phyloP scores from a whole-genome alignment of 2,113 vertebrate genomes.

The Eubucco bourcierii region DNA sequence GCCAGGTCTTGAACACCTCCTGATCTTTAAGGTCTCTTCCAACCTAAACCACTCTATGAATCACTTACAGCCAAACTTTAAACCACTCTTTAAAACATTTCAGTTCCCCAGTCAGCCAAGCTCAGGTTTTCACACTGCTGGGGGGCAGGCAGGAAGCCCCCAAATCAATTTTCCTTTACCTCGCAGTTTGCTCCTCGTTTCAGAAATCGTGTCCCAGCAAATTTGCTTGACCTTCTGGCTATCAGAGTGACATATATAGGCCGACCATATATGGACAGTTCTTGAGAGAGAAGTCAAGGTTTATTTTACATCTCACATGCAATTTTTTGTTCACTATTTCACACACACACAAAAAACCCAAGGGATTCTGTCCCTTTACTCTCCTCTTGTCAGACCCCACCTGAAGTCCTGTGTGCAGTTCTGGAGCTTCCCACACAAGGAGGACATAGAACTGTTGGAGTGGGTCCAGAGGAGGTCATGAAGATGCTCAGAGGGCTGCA shows the following conservation, averaged over 20 bases:
- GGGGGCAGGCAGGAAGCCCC: background rate
- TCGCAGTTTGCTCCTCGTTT: conserved; percentile 96
- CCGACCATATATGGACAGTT: conserved; percentile 93
- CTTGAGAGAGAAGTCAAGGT: conserved; percentile 83
- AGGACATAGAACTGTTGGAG: no score
- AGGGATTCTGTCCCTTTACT: background rate
- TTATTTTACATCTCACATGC: background rate
- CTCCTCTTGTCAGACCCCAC: no score
- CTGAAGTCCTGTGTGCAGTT: no score
- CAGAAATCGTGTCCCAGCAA: conserved; percentile 96
- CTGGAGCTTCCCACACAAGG: no score
- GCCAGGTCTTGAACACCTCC: no score
- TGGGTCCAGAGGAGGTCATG: no score
- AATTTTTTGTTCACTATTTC: background rate
- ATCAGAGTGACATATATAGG: conserved; percentile 95
- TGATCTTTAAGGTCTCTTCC: no score
- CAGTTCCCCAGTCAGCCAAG: background rate
- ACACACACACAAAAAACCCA: background rate
- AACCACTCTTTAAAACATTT: background rate
- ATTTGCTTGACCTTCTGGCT: conserved; percentile 95
- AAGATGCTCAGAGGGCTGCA: no score
- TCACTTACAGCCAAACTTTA: background rate
- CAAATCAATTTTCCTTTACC: conserved; percentile 74
- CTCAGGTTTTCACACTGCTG: background rate
- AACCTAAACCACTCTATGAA: background rate